Evolutionary conservation across 2,888 invertebrate genomes (phyloP).

Genomic region (Hololepta plana): DNA sequence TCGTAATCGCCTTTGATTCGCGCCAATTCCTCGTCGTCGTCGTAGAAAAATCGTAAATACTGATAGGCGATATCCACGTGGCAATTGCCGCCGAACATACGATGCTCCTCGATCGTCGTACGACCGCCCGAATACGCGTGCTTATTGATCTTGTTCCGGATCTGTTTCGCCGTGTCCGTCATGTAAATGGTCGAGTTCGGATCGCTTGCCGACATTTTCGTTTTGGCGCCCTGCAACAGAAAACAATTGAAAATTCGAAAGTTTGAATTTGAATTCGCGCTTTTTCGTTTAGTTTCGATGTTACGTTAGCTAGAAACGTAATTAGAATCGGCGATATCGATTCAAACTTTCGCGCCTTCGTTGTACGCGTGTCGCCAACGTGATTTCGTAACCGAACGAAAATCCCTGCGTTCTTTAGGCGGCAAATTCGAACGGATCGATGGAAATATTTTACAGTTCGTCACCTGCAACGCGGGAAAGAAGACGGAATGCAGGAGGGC

Average conservation of each 20-base stretch:
- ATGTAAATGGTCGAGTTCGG: slow-evolving; percentile 84
- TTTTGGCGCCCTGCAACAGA: slow-evolving; percentile 91
- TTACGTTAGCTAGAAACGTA: too few relatives aligned
- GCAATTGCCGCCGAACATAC: slow-evolving; percentile 81
- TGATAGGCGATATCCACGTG: slow-evolving; percentile 91
- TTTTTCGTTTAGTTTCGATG: too few relatives aligned
- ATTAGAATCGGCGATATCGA: too few relatives aligned
- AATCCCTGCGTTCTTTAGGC: too few relatives aligned
- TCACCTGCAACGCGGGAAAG: slow-evolving; percentile 51
- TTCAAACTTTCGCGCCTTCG: too few relatives aligned
- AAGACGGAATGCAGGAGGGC: slow-evolving; percentile 58
- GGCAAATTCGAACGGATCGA: not conserved
- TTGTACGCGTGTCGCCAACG: slow-evolving; percentile 21
- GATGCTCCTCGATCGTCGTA: slow-evolving; percentile 84
- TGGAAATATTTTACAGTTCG: not conserved
- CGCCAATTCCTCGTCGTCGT: slow-evolving; percentile 75
- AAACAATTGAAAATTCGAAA: slow-evolving; percentile 59
- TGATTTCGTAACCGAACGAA: not conserved
- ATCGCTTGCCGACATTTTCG: slow-evolving; percentile 98
- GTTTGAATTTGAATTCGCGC: too few relatives aligned
- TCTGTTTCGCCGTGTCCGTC: slow-evolving; percentile 88
- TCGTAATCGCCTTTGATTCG: slow-evolving; percentile 53
- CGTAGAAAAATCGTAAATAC: slow-evolving; percentile 85
- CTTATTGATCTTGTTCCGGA: slow-evolving; percentile 91
- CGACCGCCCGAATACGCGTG: slow-evolving; percentile 97